Evolutionary conservation across 2,888 invertebrate genomes (phyloP).

Genomic region (Bursaphelenchus okinawaensis): DNA sequence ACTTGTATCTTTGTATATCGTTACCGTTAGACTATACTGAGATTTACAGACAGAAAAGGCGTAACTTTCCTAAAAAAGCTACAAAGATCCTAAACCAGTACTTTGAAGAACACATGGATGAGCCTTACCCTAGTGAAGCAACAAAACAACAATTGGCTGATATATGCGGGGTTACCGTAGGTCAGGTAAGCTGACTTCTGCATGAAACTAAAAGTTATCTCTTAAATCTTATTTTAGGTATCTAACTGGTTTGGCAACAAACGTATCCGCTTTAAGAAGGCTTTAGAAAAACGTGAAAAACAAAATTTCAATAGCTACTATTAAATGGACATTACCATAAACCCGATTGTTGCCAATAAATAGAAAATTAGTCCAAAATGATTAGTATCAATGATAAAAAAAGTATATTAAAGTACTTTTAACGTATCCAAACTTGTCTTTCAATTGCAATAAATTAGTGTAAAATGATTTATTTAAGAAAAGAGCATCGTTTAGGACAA

Average conservation of each 20-base stretch:
- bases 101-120: conserved; percentile 96
- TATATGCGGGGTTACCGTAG: conserved; percentile 96
- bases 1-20: too few species aligned
- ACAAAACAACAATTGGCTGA: conserved; percentile 98
- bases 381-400: too few species aligned
- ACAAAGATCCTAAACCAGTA: conserved; percentile 98
- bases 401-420: too few species aligned
- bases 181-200: conserved; percentile 65
- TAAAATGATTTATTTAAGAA: background rate
- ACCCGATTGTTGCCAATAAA: background rate
- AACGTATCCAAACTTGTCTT: too few species aligned
- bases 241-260: conserved; percentile 99
- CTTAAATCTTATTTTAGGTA: background rate
- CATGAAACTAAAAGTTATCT: background rate
- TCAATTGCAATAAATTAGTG: too few species aligned
- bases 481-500: background rate
- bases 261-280: conserved; percentile 92
- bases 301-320: too few species aligned
- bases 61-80: conserved; percentile 98
- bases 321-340: too few species aligned
- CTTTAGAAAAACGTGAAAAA: background rate
- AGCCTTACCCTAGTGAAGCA: conserved; percentile 99
- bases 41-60: conserved; percentile 70
- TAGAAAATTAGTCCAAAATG: too few species aligned
- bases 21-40: too few species aligned